Base-by-base conservation (phyloP, 2,888 invertebrate species). In the Drosophila parthenogenetica region DNA sequence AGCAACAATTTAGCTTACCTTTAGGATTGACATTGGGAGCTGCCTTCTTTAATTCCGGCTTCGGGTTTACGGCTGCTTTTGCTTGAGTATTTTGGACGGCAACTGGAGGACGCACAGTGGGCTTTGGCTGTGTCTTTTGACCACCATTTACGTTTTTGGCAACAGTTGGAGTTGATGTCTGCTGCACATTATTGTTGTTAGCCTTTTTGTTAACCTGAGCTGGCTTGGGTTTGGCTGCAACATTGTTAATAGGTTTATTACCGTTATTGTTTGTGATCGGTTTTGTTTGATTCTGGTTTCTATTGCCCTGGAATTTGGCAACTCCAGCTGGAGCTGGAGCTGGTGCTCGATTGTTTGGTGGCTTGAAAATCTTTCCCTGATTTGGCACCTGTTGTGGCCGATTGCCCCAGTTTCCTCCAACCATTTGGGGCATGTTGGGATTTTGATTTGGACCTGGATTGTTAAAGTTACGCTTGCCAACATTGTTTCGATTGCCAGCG, bases 31-130 rank as follows among this genome's bases (percentile, higher is more conserved):
- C 11, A 46, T 35, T 53, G 7, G 40, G 8, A 1, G 45, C 32
- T 25, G 46, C 61, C 19, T 76, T 61, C 14, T 55, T 67, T 4
- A 61, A 7, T 46, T 53, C 66, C 35, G 53, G 43, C 19, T 65
- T 65, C 7, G 57, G 37, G 2, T 55, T 67, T 7, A n/a, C 29
- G n/a, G 8, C 65, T 5, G 35, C 45, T 16, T 73, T 73, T 10
- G 43, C 45, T 49, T 74, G 72, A 76, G 76, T 68, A 68, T 60
- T 68, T 68, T 57, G 55, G 11, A 50, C n/a, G 14, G 46, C 22
- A 13, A 42, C 32, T 37, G 67, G 66, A 29, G 54, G 14, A 25
- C 67, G 19, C 14, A 29, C 51, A 22, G 48, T 45, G 10, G 11
- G 54, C 22, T 57, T 37, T n/a, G 57, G n/a, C 39, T 29, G 45